Evolutionary conservation across 2,113 vertebrate genomes (phyloP), one percentile per base, ranked within the genome.

Genomic region (Tor tambroides): DNA sequence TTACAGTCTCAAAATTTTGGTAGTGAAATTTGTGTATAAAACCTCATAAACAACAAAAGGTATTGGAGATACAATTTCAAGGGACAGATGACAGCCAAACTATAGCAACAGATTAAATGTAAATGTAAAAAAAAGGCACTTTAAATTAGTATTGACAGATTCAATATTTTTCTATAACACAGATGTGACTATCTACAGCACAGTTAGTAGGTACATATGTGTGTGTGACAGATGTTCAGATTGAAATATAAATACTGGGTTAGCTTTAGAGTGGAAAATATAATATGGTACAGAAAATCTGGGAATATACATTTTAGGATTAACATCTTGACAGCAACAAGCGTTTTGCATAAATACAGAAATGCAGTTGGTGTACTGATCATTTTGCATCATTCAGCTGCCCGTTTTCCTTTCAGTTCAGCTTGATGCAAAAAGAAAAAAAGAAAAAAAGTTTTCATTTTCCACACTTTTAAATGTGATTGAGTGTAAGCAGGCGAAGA

Each of bases 41-140:
- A 19, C 72, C 35, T 86, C 72, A 87, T 5, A 85, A 85, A 76
- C n/a, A 54, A 26, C 49, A 75, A 26, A 32, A 51, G 19, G 12
- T 21, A 30, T 35, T 51, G 14, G 10, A 32, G 3, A 71, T 63
- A 30, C 30, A 78, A 51, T 32, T 86, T 69, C 32, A 81, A 74
- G 23, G 17, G 5, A 82, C 67, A 32, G 26, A 30, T 43, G 21
- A 46, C 41, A 32, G 19, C 7, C 78, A 54, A 83, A 43, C 32
- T 43, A 21, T 23, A 87, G 26, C 17, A 32, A 80, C 38, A 81
- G 38, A 81, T 43, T 28, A 10, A 86, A 69, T 21, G 15, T 59
- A 86, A 90, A 92, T 86, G 82, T 19, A 71, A 89, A 88, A 89
- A 88, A 93, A 93, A 94, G 94, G 94, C 92, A 95, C 93, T 94